Evolutionary conservation across 1,140 invertebrate species (phyloP), one percentile per base, ranked within the genome.

Genomic region (Aphidius ervi): DNA sequence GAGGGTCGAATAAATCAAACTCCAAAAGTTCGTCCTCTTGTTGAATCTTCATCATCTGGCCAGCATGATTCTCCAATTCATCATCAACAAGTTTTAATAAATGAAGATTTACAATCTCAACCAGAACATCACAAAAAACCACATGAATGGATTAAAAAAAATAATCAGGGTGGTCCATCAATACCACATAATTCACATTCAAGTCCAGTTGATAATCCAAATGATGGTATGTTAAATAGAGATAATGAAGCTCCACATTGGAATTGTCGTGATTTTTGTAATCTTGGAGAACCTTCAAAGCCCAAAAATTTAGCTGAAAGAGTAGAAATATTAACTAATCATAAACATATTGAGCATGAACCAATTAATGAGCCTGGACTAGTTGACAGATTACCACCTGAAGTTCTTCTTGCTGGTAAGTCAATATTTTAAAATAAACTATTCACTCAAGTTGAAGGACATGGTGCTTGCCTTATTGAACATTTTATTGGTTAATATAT

Each of bases 381-480:
- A 20, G 82, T 87, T 49, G 84, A 86, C 59, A 76, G 79, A 61
- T 73, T 89, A 55, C 87, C 87, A 41, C 84, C 86, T 39, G 87
- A 89, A 88, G 93, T 97, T 58, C 82, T 95, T 67, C 81, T 95
- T 9, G 86, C 87, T 31, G 23, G 23, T 31, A 31, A 31, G 23
- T 31, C 4, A 31, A 31, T 31, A 31, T 31, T 31, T 31, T 31
- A 3, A 31, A 31, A 31, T 31, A 31, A 31, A 31, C 4, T 31
- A 31, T 3, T 31, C 23, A 31, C 2, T 31, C 4, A 31, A 31
- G 2, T 31, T 31, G 2, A 31, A 31, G 23, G 2, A 16, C 16
- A 16, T 16, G 16, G 16, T 0, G 16, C 16, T 16, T 16, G 16
- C 16, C 16, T 16, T 16, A 16, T 16, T 16, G 16, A 16, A 16